A percentile compares a stretch with the other conserved stretches of the same genome.
These are phyloP conservation scores for Ips nitidus DNA, from an alignment of 1,140 invertebrate species.

Conservation along the genomic window DNA sequence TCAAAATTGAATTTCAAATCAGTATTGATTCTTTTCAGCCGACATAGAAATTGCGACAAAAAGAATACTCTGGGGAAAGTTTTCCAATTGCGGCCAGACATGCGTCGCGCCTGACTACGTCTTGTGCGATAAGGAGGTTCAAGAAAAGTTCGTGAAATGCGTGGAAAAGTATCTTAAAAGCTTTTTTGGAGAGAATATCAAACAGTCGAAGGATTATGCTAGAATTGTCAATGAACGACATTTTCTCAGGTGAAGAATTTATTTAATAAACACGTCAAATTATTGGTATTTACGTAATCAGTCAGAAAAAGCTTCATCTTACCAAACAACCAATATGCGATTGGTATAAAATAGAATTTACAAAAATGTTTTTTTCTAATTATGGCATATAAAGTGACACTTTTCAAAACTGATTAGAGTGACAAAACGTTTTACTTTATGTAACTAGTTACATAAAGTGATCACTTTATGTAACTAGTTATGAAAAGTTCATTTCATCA, in stretches of 20 bases:
- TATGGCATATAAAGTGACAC: too few relatives aligned
- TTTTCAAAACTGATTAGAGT: too few relatives aligned
- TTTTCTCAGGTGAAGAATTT: constrained; percentile 54
- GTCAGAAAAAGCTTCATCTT: too few relatives aligned
- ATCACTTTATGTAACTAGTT: too few relatives aligned
- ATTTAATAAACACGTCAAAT: not conserved
- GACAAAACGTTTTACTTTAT: too few relatives aligned
- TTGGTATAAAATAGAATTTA: too few relatives aligned
- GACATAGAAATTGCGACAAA: constrained; percentile 73
- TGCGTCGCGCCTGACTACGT: constrained; percentile 98
- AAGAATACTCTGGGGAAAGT: constrained; percentile 96
- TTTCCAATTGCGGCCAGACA: constrained; percentile 92
- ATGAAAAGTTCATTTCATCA: too few relatives aligned
- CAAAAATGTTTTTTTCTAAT: too few relatives aligned
- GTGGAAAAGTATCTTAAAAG: constrained; percentile 70
- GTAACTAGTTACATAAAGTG: too few relatives aligned
- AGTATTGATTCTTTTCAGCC: constrained; percentile 50
- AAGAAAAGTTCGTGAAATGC: constrained; percentile 68
- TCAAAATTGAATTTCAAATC: not conserved
- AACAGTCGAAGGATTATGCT: constrained; percentile 79
- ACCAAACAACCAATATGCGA: too few relatives aligned
- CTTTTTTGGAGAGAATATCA: constrained; percentile 71
- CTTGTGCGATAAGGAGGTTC: constrained; percentile 78
- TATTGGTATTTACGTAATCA: too few relatives aligned
- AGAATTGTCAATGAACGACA: constrained; percentile 85